These are phyloP conservation scores for Drosophila chauvacae DNA, from an alignment of 1,140 invertebrate genomes.

Conservation along the genomic window DNA sequence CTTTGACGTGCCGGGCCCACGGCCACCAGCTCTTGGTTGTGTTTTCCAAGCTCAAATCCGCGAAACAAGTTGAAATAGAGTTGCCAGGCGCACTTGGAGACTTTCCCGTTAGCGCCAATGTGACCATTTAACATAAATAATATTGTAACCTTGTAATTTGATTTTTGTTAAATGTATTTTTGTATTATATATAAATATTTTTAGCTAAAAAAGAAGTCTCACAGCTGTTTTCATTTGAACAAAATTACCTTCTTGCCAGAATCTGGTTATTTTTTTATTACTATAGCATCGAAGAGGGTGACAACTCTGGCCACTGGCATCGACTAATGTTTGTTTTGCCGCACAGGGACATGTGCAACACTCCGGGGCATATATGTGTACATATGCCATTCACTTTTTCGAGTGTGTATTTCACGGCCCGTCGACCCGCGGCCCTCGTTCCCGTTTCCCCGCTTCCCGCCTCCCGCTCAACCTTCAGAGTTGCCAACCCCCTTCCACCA, in stretches of 20 bases:
- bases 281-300: background rate
- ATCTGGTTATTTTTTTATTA: background rate
- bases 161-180: no score
- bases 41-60: background rate
- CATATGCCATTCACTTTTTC: slow-evolving; percentile 74
- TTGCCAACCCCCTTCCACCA: background rate
- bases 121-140: background rate
- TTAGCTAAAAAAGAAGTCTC: accelerated
- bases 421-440: slow-evolving; percentile 45
- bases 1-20: slow-evolving; percentile 28
- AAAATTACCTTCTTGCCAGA: no score
- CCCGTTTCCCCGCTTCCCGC: background rate
- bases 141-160: no score
- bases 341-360: slow-evolving; percentile 84
- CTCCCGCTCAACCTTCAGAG: background rate
- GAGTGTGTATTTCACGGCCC: slow-evolving; percentile 80
- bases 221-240: background rate
- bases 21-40: background rate
- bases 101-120: background rate
- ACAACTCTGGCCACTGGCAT: slow-evolving; percentile 25
- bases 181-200: background rate
- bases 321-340: slow-evolving; percentile 70
- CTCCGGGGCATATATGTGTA: slow-evolving; percentile 79
- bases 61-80: background rate
- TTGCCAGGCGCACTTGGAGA: background rate